Evolutionary conservation across 2,888 invertebrate species (phyloP).

Genomic region (Microchrysa polita): DNA sequence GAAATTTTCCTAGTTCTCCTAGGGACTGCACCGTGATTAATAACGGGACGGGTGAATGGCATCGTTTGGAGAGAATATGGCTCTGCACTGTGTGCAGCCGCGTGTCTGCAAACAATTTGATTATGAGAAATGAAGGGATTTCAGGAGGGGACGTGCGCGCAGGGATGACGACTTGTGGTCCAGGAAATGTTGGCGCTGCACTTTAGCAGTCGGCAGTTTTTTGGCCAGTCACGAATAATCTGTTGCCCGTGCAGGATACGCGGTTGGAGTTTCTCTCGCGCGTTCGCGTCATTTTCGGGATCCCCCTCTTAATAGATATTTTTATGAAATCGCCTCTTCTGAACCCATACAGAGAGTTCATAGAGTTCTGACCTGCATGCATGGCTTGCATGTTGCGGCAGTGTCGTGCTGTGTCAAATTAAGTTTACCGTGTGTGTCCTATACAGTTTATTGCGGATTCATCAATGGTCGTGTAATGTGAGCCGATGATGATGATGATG

Average conservation of each 20-base stretch:
- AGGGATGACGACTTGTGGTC: background rate
- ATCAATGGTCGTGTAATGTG: no score
- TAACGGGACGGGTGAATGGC: background rate
- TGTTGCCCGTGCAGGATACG: conserved; percentile 37
- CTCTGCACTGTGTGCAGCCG: background rate
- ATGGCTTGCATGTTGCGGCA: conserved; percentile 13
- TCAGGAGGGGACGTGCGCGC: background rate
- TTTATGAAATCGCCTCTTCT: no score
- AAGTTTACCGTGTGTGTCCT: background rate
- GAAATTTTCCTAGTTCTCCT: conserved; percentile 16
- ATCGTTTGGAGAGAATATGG: background rate
- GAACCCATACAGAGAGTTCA: no score
- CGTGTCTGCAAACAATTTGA: background rate
- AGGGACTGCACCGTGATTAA: background rate
- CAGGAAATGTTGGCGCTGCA: conserved; percentile 18
- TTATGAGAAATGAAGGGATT: no score
- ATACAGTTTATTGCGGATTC: no score
- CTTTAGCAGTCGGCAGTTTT: conserved; percentile 30
- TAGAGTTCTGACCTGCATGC: conserved; percentile 27
- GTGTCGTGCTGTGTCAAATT: background rate
- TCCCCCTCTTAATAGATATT: conserved; percentile 10
- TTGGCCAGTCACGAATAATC: conserved; percentile 40
- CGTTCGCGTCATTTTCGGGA: conserved; percentile 6
- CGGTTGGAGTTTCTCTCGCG: conserved; percentile 23
- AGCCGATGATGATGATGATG: no score